Percentiles rank a stretch among this genome's conserved stretches.
phyloP scores from a whole-genome alignment of 2,888 invertebrate species.

The Megalurothrips usitatus region DNA sequence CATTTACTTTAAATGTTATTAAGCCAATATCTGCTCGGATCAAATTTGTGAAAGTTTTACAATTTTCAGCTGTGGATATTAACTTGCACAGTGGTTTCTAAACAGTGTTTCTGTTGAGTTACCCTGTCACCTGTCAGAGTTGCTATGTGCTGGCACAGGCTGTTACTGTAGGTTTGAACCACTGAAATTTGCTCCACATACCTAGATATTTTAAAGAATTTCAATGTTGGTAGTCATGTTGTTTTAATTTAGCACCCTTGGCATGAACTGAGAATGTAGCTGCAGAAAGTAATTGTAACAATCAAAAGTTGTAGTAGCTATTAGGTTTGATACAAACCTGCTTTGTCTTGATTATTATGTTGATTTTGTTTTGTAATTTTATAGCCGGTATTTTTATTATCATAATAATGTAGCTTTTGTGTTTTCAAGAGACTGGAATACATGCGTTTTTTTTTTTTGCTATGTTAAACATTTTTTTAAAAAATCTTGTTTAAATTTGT shows the following conservation, averaged over 20 bases:
- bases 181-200: neutral
- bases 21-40: too few relatives aligned
- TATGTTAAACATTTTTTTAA: neutral
- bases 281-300: neutral
- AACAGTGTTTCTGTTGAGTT: too few relatives aligned
- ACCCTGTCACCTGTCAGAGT: too few relatives aligned
- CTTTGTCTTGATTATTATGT: neutral
- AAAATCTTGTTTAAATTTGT: neutral
- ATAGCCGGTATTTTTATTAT: conserved; percentile 10
- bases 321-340: neutral
- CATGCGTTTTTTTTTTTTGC: conserved; percentile 4
- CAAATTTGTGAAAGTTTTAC: too few relatives aligned
- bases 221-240: neutral
- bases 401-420: neutral
- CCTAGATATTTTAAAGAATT: neutral
- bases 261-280: neutral
- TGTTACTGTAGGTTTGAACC: too few relatives aligned
- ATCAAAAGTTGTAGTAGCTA: neutral
- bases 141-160: too few relatives aligned
- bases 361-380: conserved; percentile 3
- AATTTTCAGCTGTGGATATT: too few relatives aligned
- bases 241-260: neutral
- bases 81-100: too few relatives aligned
- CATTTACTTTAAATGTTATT: too few relatives aligned
- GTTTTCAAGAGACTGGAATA: conserved; percentile 7